Percentiles rank a stretch among this genome's conserved stretches.
Evolutionary conservation across 2,113 vertebrate species (phyloP).

Genomic region (Crotalus viridis): DNA sequence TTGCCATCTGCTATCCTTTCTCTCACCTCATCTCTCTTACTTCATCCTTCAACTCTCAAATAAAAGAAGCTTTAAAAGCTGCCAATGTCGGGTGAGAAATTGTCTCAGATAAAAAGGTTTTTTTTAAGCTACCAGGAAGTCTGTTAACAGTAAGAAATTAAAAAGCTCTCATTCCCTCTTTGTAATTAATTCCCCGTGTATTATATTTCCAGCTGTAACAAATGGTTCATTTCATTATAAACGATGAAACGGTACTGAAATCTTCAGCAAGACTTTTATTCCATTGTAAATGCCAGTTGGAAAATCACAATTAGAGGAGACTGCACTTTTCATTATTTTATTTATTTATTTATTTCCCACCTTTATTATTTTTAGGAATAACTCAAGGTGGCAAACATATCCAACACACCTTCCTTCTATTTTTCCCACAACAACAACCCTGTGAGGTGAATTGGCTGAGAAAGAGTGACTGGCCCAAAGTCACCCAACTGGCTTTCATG

Average conservation of each 20-base stretch:
- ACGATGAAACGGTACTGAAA: conserved; percentile 43
- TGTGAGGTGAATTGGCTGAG: not conserved
- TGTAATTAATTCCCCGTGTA: conserved; percentile 62
- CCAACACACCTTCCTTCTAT: not conserved
- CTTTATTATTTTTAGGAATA: not conserved
- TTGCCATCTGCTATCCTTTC: conserved; percentile 11
- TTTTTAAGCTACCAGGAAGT: conserved; percentile 60
- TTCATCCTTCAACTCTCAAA: conserved; percentile 60
- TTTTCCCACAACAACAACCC: not conserved
- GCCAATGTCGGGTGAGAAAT: conserved; percentile 63
- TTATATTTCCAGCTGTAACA: conserved; percentile 60
- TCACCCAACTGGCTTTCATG: not conserved
- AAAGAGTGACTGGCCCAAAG: not conserved
- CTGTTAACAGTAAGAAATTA: conserved; percentile 74
- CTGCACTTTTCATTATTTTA: not conserved
- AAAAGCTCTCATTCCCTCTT: conserved; percentile 66
- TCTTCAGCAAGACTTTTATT: conserved; percentile 42
- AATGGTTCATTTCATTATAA: conserved; percentile 54
- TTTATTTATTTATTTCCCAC: not conserved
- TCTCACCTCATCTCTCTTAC: conserved; percentile 37
- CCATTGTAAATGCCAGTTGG: not conserved
- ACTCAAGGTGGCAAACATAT: not conserved
- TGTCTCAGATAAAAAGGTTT: conserved; percentile 60
- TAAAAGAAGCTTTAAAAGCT: conserved; percentile 60
- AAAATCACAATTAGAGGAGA: conserved; percentile 24